phyloP scores from a whole-genome alignment of 2,113 vertebrate species.

The Thermophis baileyi region DNA sequence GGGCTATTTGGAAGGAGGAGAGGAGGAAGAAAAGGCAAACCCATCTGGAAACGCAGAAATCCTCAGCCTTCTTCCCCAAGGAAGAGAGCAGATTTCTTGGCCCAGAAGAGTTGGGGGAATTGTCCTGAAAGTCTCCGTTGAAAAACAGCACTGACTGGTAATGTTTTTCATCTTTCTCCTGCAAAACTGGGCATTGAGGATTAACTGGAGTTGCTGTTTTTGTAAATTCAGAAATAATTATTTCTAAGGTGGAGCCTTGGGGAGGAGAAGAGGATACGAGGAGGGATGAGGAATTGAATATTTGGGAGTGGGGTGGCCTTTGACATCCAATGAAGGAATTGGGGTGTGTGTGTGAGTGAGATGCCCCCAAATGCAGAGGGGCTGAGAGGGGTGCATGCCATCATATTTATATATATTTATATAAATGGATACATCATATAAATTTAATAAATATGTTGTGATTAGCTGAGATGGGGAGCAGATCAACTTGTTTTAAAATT shows the following conservation, averaged over 20 bases:
- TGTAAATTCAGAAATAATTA: not conserved
- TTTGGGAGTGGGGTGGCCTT: not conserved
- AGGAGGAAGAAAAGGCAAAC: not conserved
- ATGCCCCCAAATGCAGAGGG: not conserved
- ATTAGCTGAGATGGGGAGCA: not conserved
- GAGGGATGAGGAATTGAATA: not conserved
- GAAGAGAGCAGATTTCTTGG: not conserved
- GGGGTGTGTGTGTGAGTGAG: not conserved
- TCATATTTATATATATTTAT: no score
- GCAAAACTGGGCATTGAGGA: not conserved
- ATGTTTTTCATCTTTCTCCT: not conserved
- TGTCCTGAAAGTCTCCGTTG: not conserved
- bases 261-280: not conserved
- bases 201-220: not conserved
- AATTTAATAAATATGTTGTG: not conserved
- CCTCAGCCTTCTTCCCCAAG: not conserved
- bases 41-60: not conserved
- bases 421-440: no score
- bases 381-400: not conserved
- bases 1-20: not conserved
- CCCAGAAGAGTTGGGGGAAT: not conserved
- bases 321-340: not conserved
- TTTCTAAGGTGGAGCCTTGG: not conserved
- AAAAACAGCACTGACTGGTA: constrained; percentile 7
- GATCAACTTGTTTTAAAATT: not conserved